Evolutionary conservation across 1,140 invertebrate species (phyloP), one percentile per base, ranked within the genome.

Genomic region (Drosophila persimilis): DNA sequence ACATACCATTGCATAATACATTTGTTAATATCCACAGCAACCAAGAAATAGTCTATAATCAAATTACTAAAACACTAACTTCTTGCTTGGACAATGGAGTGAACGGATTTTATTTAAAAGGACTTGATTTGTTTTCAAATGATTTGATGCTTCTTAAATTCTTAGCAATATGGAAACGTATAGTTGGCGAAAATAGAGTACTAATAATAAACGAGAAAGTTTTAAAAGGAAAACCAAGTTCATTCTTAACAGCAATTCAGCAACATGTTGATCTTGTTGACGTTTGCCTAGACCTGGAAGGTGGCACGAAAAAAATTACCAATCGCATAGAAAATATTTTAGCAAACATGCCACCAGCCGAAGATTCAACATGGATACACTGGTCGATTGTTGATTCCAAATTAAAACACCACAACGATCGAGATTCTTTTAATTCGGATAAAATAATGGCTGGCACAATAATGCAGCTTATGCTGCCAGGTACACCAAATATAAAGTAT

Each of bases 61-160:
- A 53, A 22, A 39, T 90, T 5, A 83, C 94, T 2, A 93, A 91
- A 44, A 94, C 94, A 0, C 92, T 97, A 8, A 90, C 91, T 9
- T 94, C 93, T 90, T 97, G 96, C 96, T 61, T 93, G 1, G 72
- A 92, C 3, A 91, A 93, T 57, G 94, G 94, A 1, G 95, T 97
- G 0, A 95, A 96, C 91, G 96, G 96, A 0, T 96, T 97, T 90
- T 97, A 96, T 91, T 91, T 97, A 3, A 96, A 96, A 89, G 95
- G 95, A 13, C 78, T 95, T 20, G 93, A 94, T 81, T 72, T 92
- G 11, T 92, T 93, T 72, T 90, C 90, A n/a, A 80, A 92, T 56
- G 91, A 93, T 73, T 60, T 72, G 1, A 85, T 92, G 70, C 91
- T 94, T 65, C 76, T 91, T 4, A 89, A 92, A 47, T 92, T 92